A percentile compares a stretch with the other conserved stretches of the same genome.
Conservation (phyloP, 1,140 invertebrate species). For the Meloidogyne floridensis region DNA sequence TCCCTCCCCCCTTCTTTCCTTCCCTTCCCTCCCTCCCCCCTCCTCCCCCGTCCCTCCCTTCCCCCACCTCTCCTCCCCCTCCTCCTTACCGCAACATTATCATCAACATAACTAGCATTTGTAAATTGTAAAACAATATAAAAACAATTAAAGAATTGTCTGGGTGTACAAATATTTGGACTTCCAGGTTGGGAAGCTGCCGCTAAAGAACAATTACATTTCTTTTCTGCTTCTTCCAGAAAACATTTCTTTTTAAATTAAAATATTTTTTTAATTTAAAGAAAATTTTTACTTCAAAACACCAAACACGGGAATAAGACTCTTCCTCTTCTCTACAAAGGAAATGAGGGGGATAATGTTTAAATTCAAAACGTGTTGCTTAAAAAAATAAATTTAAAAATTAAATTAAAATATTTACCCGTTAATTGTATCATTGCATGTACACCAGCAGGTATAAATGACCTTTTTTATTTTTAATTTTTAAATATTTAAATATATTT, state of each 20-base stretch:
- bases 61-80: too few species aligned
- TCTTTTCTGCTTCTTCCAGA: constrained; percentile 44
- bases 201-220: constrained; percentile 57
- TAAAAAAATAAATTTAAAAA: background rate
- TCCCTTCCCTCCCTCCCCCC: too few species aligned
- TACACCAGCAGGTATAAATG: constrained; percentile 39
- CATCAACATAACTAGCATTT: constrained; percentile 12
- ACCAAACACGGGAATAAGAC: constrained; percentile 54
- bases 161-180: constrained; percentile 52
- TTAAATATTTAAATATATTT: constrained; percentile 3
- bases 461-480: constrained; percentile 10
- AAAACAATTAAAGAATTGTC: constrained; percentile 54
- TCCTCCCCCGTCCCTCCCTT: too few species aligned
- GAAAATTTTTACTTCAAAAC: constrained; percentile 48
- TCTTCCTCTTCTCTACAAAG: constrained; percentile 48
- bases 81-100: constrained; percentile 12
- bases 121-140: constrained; percentile 13
- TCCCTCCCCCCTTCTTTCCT: too few species aligned
- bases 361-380: constrained; percentile 60
- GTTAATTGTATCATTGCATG: constrained; percentile 59
- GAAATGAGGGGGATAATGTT: constrained; percentile 57
- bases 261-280: background rate
- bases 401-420: background rate
- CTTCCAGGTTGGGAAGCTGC: constrained; percentile 40
- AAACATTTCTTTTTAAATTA: constrained; percentile 41